Percentiles rank a stretch among this genome's conserved stretches.
Evolutionary conservation across 2,888 invertebrate species (phyloP).

Genomic region (Polyploca ridens): DNA sequence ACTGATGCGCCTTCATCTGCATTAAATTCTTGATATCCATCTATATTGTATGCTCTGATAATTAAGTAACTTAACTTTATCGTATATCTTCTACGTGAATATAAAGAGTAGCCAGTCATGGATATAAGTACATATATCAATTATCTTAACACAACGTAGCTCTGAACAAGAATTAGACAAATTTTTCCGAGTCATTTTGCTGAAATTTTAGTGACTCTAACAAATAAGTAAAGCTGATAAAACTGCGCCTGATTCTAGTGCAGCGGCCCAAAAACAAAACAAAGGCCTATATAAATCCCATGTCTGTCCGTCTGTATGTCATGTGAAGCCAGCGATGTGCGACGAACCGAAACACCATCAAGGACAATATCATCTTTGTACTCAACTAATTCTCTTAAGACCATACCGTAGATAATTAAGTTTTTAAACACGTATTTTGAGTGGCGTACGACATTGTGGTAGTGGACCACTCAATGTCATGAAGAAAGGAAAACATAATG

Average conservation of each 20-base stretch:
- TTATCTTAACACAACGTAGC: too few species aligned
- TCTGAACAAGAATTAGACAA: neutral
- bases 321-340: conserved; percentile 35
- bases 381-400: conserved; percentile 2
- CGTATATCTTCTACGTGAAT: too few species aligned
- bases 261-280: neutral
- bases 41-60: too few species aligned
- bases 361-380: conserved; percentile 34
- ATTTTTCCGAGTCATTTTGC: neutral
- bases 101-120: too few species aligned
- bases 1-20: neutral
- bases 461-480: neutral
- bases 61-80: too few species aligned
- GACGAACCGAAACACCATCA: conserved; percentile 38
- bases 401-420: conserved; percentile 1
- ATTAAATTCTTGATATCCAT: neutral
- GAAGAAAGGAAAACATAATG: conserved; percentile 1
- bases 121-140: too few species aligned
- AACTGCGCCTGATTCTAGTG: neutral
- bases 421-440: conserved; percentile 5
- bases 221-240: neutral
- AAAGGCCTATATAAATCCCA: neutral
- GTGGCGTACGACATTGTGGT: neutral
- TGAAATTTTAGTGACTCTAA: neutral
- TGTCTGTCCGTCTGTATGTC: conserved; percentile 10